Conservation (phyloP, 2,888 invertebrate species). For the Idaea biselata region DNA sequence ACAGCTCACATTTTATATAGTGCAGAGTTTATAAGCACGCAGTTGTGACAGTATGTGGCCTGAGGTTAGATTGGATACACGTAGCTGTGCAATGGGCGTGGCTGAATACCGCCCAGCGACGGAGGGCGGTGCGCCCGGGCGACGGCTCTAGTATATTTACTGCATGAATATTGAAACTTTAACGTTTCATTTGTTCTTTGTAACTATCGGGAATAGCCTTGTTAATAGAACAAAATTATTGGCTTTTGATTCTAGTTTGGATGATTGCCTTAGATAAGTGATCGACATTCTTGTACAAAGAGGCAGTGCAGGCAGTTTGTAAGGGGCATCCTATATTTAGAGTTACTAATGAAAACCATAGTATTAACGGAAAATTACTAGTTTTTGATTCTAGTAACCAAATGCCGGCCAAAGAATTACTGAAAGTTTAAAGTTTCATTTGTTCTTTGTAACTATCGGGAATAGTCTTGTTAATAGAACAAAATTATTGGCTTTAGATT, state of each 20-base stretch:
- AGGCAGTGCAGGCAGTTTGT: too few species aligned
- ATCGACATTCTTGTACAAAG: too few species aligned
- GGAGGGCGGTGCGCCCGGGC: slow-evolving; percentile 52
- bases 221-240: neutral
- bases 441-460: neutral
- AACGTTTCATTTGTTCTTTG: neutral
- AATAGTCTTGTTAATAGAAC: neutral
- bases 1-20: slow-evolving; percentile 33
- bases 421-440: slow-evolving; percentile 25
- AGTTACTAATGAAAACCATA: too few species aligned
- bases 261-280: neutral
- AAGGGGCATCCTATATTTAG: too few species aligned
- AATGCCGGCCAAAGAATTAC: too few species aligned
- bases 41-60: slow-evolving; percentile 20
- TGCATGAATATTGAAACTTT: slow-evolving; percentile 38
- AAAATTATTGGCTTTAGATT: slow-evolving; percentile 2
- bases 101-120: slow-evolving; percentile 62
- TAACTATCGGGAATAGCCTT: neutral
- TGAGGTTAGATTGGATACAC: slow-evolving; percentile 23
- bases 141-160: slow-evolving; percentile 36
- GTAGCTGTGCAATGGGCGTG: slow-evolving; percentile 63
- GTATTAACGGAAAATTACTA: too few species aligned
- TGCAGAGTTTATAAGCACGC: slow-evolving; percentile 19
- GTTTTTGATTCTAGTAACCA: too few species aligned
- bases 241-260: slow-evolving; percentile 5